Evolutionary conservation across 2,797 vertebrate genomes (phyloP), one percentile per base, ranked within the genome.

Genomic region (Argya squamiceps): DNA sequence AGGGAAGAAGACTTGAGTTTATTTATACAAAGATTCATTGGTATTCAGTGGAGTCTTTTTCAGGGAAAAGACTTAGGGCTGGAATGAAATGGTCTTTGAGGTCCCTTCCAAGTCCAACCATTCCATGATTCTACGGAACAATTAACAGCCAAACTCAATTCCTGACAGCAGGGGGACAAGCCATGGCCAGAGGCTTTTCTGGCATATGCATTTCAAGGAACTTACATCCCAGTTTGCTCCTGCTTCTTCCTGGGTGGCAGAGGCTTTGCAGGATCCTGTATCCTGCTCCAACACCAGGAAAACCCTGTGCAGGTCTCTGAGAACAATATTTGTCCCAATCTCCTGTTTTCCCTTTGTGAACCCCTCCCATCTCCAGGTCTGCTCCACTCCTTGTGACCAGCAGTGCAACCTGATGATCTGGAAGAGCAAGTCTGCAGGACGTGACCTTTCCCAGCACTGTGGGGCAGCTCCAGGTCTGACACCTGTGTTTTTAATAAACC

Each of bases 251-350:
- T 7, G 26, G 8, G 8, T 26, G 36, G 30, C 39, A n/a, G 24
- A 83, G 29, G 46, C 13, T 77, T 44, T 3, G 4, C 32, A 68
- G 36, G 58, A 70, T 47, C 8, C 68, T 47, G 19, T 22, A 44
- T 59, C 37, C 70, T 49, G n/a, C n/a, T 68, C 55, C 39, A 44
- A 19, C 16, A 43, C 10, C 53, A 52, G 20, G 14, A 84, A 50
- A 81, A 75, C 7, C 14, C 69, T 0, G 1, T 5, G 18, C 32
- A 78, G 37, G 17, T 27, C 1, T 1, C 3, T 44, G 30, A 86
- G 69, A 83, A 18, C 32, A 68, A 53, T 49, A 60, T 75, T 95
- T 53, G 7, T 53, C 49, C 12, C 5, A 3, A 0, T 56, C 7
- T 64, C 13, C 46, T 56, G 29, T 58, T 75, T 87, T 60, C 32